These are phyloP conservation scores for Holcopasites calliopsidis DNA, from an alignment of 1,140 invertebrate species.

Conservation along the genomic window DNA sequence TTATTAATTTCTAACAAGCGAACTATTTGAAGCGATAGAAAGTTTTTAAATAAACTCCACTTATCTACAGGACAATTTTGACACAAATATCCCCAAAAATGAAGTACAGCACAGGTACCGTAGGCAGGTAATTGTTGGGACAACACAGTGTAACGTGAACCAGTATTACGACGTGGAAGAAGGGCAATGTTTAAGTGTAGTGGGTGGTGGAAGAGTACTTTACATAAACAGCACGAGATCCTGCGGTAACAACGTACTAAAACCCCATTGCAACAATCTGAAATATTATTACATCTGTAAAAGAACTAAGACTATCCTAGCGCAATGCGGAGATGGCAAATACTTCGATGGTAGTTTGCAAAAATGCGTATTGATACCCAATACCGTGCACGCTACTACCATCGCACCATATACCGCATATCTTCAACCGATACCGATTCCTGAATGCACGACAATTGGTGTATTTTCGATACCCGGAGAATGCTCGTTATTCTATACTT, in stretches of 20 bases:
- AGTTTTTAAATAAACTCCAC: not conserved
- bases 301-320: slow-evolving; percentile 22
- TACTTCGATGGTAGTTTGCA: slow-evolving; percentile 34
- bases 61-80: slow-evolving; percentile 26
- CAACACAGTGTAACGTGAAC: slow-evolving; percentile 14
- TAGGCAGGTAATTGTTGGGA: not conserved
- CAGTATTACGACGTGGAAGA: slow-evolving; percentile 39
- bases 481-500: slow-evolving; percentile 43
- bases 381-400: not conserved
- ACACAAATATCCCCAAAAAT: not conserved
- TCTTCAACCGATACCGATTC: not conserved
- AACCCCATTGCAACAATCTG: slow-evolving; percentile 30
- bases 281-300: slow-evolving; percentile 48
- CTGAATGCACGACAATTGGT: slow-evolving; percentile 14
- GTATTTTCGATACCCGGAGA: slow-evolving; percentile 31
- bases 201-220: slow-evolving; percentile 43
- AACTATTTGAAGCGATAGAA: too few species aligned
- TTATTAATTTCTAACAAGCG: too few species aligned
- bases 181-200: slow-evolving; percentile 31
- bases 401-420: not conserved
- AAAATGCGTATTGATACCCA: slow-evolving; percentile 18
- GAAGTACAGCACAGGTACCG: not conserved
- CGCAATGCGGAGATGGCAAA: slow-evolving; percentile 6
- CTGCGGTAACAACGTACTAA: slow-evolving; percentile 32
- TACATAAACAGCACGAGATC: slow-evolving; percentile 24